These are phyloP conservation scores for Gastracanthus pulcherrimus DNA, from an alignment of 2,888 invertebrate genomes.

Conservation along the genomic window DNA sequence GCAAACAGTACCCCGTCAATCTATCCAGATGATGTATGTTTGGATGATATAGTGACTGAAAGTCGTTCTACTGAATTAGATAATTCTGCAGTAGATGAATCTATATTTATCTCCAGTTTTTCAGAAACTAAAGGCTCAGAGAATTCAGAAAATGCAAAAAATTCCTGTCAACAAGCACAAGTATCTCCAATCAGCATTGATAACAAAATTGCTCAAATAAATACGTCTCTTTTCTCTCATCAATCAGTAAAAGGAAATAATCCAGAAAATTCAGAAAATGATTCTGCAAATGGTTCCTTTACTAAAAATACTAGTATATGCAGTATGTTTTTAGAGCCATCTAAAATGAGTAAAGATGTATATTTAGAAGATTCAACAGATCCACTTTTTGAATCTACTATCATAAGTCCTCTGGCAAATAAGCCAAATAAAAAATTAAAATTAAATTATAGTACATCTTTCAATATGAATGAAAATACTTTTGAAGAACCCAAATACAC, in stretches of 20 bases:
- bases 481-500: constrained; percentile 62
- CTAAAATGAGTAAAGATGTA: constrained; percentile 53
- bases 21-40: constrained; percentile 36
- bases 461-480: constrained; percentile 32
- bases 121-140: constrained; percentile 51
- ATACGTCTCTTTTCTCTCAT: not conserved
- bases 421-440: constrained; percentile 35
- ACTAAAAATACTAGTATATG: constrained; percentile 60
- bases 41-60: constrained; percentile 50
- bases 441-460: constrained; percentile 16
- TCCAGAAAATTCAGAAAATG: constrained; percentile 3
- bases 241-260: not conserved
- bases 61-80: constrained; percentile 42
- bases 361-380: constrained; percentile 53
- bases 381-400: constrained; percentile 59
- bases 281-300: not conserved
- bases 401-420: constrained; percentile 2
- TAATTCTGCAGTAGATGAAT: constrained; percentile 37
- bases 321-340: constrained; percentile 65
- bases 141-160: constrained; percentile 34
- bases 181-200: not conserved
- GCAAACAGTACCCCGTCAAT: constrained; percentile 50
- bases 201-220: constrained; percentile 6
- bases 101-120: constrained; percentile 51
- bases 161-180: constrained; percentile 3